Evolutionary conservation across 2,888 invertebrate genomes (phyloP).

Genomic region (Diarsia mendica): DNA sequence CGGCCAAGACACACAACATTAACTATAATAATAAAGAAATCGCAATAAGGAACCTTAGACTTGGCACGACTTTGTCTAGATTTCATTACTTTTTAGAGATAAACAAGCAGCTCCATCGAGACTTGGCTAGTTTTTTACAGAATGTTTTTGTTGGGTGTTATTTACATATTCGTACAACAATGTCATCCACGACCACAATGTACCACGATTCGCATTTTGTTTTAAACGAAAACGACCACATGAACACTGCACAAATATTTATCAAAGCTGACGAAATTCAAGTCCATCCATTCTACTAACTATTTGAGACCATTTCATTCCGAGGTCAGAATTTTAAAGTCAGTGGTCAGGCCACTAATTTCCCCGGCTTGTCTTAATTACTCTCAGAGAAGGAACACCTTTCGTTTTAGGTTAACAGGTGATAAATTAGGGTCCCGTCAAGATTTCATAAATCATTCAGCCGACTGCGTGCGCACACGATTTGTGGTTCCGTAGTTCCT

Average conservation of each 20-base stretch:
- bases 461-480: slow-evolving; percentile 16
- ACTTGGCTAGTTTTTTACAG: no score
- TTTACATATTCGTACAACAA: background rate
- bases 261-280: background rate
- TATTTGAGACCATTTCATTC: slow-evolving; percentile 24
- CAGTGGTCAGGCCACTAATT: slow-evolving; percentile 58
- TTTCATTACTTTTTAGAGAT: no score
- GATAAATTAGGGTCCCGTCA: slow-evolving; percentile 72
- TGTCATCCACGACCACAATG: background rate
- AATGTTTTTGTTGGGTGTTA: no score
- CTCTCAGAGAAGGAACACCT: slow-evolving; percentile 59
- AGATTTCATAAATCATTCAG: slow-evolving; percentile 74
- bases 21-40: no score
- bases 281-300: background rate
- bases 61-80: no score
- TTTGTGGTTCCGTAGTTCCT: slow-evolving; percentile 24
- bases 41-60: no score
- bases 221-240: background rate
- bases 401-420: slow-evolving; percentile 69
- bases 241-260: no score
- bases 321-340: slow-evolving; percentile 40
- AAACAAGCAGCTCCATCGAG: no score
- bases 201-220: background rate
- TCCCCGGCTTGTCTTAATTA: slow-evolving; percentile 65
- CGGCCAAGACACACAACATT: no score